Conservation (phyloP, 2,888 invertebrate genomes). For the Papilio elwesi region DNA sequence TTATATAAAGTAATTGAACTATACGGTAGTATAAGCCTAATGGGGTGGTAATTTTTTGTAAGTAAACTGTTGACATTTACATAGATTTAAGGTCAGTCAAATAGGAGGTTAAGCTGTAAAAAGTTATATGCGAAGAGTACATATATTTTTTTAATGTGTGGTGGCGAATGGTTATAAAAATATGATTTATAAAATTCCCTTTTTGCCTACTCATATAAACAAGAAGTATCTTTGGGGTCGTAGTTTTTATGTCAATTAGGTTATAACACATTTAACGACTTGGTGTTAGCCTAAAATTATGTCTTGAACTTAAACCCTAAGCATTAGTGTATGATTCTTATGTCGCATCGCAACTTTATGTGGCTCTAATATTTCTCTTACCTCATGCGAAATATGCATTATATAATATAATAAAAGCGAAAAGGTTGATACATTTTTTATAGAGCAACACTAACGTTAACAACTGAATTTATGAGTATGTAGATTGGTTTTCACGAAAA, state of each 20-base stretch:
- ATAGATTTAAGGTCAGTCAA: too few species aligned
- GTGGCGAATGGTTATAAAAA: neutral
- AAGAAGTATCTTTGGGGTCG: neutral
- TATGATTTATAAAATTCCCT: neutral
- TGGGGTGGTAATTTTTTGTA: too few species aligned
- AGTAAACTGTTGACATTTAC: too few species aligned
- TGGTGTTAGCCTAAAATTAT: slow-evolving; percentile 24
- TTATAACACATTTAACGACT: slow-evolving; percentile 3
- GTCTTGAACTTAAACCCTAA: slow-evolving; percentile 36
- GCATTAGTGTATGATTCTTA: slow-evolving; percentile 4
- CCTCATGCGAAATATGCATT: neutral
- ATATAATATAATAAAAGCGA: neutral
- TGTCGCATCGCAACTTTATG: slow-evolving; percentile 11
- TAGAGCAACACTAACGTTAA: neutral
- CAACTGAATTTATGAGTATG: neutral
- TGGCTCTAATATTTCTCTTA: neutral
- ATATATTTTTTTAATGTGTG: too few species aligned
- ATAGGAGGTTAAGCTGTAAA: too few species aligned
- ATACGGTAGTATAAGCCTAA: too few species aligned
- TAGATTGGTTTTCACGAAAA: neutral
- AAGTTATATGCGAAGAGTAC: too few species aligned
- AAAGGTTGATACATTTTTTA: slow-evolving; percentile 1
- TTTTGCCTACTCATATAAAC: slow-evolving; percentile 4
- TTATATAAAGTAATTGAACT: too few species aligned
- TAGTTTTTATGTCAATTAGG: slow-evolving; percentile 19